phyloP scores from a whole-genome alignment of 2,113 vertebrate species.

The Uria aalge region DNA sequence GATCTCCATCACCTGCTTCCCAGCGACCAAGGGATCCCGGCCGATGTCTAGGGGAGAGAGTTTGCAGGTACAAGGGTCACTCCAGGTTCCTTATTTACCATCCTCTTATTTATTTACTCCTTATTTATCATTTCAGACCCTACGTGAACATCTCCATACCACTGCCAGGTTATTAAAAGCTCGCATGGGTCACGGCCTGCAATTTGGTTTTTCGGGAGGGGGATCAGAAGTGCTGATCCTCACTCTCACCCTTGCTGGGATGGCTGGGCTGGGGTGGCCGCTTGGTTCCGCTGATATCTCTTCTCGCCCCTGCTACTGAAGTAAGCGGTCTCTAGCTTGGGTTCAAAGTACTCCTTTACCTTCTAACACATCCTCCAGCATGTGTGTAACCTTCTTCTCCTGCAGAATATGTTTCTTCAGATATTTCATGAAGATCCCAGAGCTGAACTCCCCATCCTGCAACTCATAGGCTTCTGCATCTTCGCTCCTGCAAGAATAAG shows the following conservation, averaged over 20 bases:
- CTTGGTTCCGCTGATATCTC: fast-evolving
- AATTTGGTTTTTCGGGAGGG: neutral
- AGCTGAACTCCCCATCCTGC: constrained; percentile 84
- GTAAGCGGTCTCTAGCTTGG: neutral
- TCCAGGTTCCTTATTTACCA: neutral
- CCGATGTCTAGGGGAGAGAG: constrained; percentile 76
- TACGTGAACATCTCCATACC: neutral
- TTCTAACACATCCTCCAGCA: constrained; percentile 85
- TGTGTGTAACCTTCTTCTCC: constrained; percentile 81
- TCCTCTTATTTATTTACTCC: neutral
- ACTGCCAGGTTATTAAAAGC: neutral
- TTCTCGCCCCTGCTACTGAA: neutral
- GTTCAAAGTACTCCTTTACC: constrained; percentile 62
- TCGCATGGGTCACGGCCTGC: neutral
- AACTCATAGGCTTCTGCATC: constrained; percentile 87
- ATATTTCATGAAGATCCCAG: constrained; percentile 89
- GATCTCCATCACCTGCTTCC: constrained; percentile 87
- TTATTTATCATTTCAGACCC: neutral
- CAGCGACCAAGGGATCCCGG: constrained; percentile 80
- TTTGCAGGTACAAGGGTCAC: neutral
- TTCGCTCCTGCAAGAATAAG: constrained; percentile 76
- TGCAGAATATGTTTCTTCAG: constrained; percentile 84
- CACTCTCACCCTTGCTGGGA: neutral
- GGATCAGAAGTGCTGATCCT: neutral
- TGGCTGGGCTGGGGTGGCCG: neutral